Conservation (phyloP, 2,113 vertebrate species). For the Albula goreensis region DNA sequence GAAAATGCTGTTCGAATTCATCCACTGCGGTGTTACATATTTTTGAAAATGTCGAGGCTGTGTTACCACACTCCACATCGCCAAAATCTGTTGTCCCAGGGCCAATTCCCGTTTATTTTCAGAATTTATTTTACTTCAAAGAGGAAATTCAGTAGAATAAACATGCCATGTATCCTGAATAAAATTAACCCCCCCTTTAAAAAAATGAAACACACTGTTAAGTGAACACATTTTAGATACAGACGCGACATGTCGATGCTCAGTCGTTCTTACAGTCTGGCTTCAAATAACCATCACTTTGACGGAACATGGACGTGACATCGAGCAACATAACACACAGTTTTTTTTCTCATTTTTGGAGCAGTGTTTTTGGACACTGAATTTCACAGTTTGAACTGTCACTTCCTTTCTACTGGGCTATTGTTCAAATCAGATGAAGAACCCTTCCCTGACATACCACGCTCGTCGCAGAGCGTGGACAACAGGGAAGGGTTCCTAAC, state of each 20-base stretch:
- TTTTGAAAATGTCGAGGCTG: not conserved
- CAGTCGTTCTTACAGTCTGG: too few species aligned
- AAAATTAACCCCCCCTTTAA: too few species aligned
- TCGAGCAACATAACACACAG: not conserved
- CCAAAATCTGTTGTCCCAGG: not conserved
- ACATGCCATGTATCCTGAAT: too few species aligned
- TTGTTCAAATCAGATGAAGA: not conserved
- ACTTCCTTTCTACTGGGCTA: not conserved
- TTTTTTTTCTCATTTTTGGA: not conserved
- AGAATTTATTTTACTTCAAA: not conserved
- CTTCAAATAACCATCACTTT: too few species aligned
- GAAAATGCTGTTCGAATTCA: not conserved
- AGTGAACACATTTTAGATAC: too few species aligned
- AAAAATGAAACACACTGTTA: too few species aligned
- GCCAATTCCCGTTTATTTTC: too few species aligned
- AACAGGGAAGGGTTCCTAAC: too few species aligned
- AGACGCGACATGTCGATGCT: too few species aligned
- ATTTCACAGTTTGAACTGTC: not conserved
- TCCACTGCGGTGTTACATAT: not conserved
- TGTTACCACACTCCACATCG: not conserved
- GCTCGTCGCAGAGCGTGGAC: too few species aligned
- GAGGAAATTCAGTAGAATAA: too few species aligned
- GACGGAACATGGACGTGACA: too few species aligned
- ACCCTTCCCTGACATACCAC: not conserved
- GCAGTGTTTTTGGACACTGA: not conserved